A percentile compares a stretch with the other conserved stretches of the same genome.
phyloP scores from a whole-genome alignment of 2,888 invertebrate genomes.

The Podotricha telesiphe region DNA sequence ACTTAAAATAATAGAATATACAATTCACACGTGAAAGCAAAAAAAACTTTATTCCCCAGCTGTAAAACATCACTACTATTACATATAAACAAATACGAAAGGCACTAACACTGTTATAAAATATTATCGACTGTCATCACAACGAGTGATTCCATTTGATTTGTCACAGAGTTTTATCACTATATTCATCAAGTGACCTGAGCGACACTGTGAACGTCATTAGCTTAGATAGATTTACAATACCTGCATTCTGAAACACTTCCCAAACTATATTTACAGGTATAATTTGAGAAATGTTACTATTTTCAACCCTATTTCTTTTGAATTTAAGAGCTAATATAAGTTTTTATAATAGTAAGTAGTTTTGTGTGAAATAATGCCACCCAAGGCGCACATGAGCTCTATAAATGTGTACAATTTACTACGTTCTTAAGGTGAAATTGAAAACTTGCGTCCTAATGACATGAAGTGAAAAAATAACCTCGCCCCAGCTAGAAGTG shows the following conservation, averaged over 20 bases:
- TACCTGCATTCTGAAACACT: slow-evolving; percentile 69
- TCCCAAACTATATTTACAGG: slow-evolving; percentile 44
- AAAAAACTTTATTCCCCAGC: no score
- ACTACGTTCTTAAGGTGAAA: slow-evolving; percentile 73
- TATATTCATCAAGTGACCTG: slow-evolving; percentile 40
- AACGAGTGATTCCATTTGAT: slow-evolving; percentile 22
- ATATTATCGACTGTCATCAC: slow-evolving; percentile 18
- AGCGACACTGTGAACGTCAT: slow-evolving; percentile 54
- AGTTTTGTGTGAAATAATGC: slow-evolving; percentile 47
- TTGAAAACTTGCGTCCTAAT: slow-evolving; percentile 72
- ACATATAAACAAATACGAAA: background rate
- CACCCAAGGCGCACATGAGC: slow-evolving; percentile 72
- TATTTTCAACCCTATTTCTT: slow-evolving; percentile 24
- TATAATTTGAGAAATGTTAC: background rate
- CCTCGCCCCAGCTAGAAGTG: background rate
- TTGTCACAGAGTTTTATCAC: slow-evolving; percentile 41
- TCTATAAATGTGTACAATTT: slow-evolving; percentile 78
- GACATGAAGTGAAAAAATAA: slow-evolving; percentile 56
- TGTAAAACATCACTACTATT: background rate
- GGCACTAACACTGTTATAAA: slow-evolving; percentile 14
- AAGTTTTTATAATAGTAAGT: background rate
- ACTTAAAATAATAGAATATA: no score
- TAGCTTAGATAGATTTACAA: slow-evolving; percentile 77
- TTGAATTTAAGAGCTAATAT: slow-evolving; percentile 18
- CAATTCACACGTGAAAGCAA: background rate